Percentiles rank a stretch among this genome's conserved stretches.
Conservation (phyloP, 35 echinoderm and acorn worm genomes). For the Ophiothrix spiculata region DNA sequence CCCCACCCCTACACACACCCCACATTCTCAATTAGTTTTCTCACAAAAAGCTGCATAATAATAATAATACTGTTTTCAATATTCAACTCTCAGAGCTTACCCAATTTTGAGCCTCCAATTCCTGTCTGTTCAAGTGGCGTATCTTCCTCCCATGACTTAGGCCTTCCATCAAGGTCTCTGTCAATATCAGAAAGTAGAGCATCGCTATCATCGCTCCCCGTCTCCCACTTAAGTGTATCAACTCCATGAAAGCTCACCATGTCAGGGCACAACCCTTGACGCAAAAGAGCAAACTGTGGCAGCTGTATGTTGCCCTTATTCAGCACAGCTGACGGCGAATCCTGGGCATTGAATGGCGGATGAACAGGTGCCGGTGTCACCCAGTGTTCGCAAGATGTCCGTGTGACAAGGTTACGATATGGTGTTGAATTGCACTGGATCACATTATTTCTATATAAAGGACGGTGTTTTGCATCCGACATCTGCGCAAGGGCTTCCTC, state of each 20-base stretch:
- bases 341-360: constrained; percentile 33
- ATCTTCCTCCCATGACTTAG: neutral
- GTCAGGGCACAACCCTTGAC: constrained; percentile 34
- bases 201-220: constrained; percentile 13
- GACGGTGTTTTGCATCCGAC: neutral
- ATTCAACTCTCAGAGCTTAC: no score
- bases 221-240: constrained; percentile 6
- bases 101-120: neutral
- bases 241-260: constrained; percentile 39
- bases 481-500: constrained; percentile 26
- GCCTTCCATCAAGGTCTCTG: neutral
- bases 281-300: constrained; percentile 43
- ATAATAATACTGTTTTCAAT: no score
- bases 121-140: neutral
- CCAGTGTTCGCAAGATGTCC: constrained; percentile 4
- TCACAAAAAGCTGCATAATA: no score
- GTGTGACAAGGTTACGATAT: neutral
- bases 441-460: neutral
- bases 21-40: no score
- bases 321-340: constrained; percentile 36
- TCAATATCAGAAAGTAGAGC: neutral
- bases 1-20: no score
- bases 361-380: constrained; percentile 18
- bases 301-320: constrained; percentile 54
- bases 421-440: neutral